Base-by-base conservation (phyloP, 1,140 invertebrate species). In the Bombus consobrinus region DNA sequence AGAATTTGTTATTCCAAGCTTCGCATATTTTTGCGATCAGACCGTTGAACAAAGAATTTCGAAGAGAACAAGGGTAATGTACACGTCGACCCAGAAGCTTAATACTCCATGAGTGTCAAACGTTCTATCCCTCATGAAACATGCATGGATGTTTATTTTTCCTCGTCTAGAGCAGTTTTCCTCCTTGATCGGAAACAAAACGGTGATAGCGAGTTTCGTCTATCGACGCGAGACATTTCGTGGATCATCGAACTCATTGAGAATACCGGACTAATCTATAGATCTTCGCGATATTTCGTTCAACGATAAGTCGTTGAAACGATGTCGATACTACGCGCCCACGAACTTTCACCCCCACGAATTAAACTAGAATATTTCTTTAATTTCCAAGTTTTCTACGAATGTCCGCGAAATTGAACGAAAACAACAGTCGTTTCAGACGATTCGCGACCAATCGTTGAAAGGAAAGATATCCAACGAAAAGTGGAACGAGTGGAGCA, bases 141-240 rank as follows among this genome's bases (percentile, higher is more conserved):
- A 75, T 82, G 59, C 39, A 53, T 39, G 28, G 62, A 25, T 28
- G 68, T 68, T 83, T 76, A 76, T 57, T 77, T 76, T 83, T 77
- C n/a, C 6, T 37, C 22, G n/a, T 1, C n/a, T 47, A 15, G 39
- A 32, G 32, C 8, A 6, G 0, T 37, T 6, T 41, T 47, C 37
- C 43, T 34, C 34, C 39, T 32, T 28, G 25, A 62, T 76, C 10
- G 22, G 13, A 15, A 8, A 32, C 37, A 62, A 64, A 75, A 37
- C 81, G 39, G 0, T 13, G 39, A 39, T 15, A 32, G 53, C 3
- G 34, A 13, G 73, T 75, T 37, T 66, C 28, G 32, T 37, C 6
- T 25, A 53, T 53, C 59, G 9, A 43, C 22, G 25, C 32, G 25
- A 66, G 64, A 82, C 39, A 39, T 53, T 75, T 75, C 34, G 15